Evolutionary conservation across 1,140 invertebrate species (phyloP), one percentile per base, ranked within the genome.

Genomic region (Streblospio benedicti): DNA sequence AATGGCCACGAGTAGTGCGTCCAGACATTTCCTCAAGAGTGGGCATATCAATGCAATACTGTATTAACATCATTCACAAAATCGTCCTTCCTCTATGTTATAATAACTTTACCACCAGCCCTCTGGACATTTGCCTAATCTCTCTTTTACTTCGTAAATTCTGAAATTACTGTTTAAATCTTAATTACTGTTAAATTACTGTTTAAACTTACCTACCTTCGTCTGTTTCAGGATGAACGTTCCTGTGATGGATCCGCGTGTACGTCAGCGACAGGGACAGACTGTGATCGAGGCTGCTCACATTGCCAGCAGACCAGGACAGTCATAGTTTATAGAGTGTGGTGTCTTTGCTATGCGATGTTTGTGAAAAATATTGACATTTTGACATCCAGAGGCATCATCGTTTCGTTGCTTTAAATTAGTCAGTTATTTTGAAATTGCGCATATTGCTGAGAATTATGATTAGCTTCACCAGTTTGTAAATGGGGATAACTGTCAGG

Each of bases 241-340:
- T 2, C 69, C 71, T 14, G 69, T 73, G 9, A 59, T 49, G 23
- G 71, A 73, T 49, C 67, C 67, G 0, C 44, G 71, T 14, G 62
- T 73, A 12, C 56, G 62, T 30, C 59, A 70, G 28, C 71, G 67
- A 27, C 61, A 51, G 0, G 56, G 65, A 12, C 66, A 67, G 52
- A 69, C 66, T 4, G 66, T 72, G 20, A 52, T 72, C 3, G 71
- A 73, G 45, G 70, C 70, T 20, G 67, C 70, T 3, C 71, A 72
- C 45, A 60, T 66, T 2, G 61, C 71, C 43, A 69, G 69, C 45
- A 47, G 45, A 47, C 9, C 45, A 6, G 30, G 23, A n/a, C 30
- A 47, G 45, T 47, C 45, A 41, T 41, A 41, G 14, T 41, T 23
- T 18, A 47, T n/a, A n/a, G n/a, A n/a, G n/a, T n/a, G n/a, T n/a